Evolutionary conservation across 2,797 vertebrate species (phyloP), one percentile per base, ranked within the genome.

Genomic region (Otolemur crassicaudatus): DNA sequence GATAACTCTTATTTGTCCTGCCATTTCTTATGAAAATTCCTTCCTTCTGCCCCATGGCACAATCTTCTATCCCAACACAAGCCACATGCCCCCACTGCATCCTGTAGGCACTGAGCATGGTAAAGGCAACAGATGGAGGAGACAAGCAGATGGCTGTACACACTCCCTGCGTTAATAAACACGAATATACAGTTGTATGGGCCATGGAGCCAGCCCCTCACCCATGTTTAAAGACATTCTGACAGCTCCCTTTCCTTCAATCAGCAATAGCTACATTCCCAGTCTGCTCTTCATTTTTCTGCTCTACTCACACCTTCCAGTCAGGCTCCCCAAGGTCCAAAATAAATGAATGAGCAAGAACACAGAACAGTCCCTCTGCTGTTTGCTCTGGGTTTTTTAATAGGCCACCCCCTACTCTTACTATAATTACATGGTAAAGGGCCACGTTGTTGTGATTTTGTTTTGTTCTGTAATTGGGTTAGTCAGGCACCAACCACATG

Each of bases 391-490:
- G 6, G 70, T 20, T 94, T 95, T 96, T 43, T 94, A 96, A 92
- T 12, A 86, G 70, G 87, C 65, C 13, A 4, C 69, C 80, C 70
- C 56, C n/a, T 73, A 65, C 86, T 61, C 58, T 69, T 84, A 37
- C 80, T 90, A 40, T 89, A 92, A 96, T 60, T 93, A 77, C 34
- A 91, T 2, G 65, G 65, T 49, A 80, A 94, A 87, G 60, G 19
- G 34, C 60, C 80, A 91, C 10, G 1, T 0, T 94, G 46, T 37
- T 94, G 40, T 40, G 83, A 40, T 94, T 93, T 87, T 90, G 73
- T 87, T 97, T 96, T 95, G 81, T 97, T 91, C 88, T 94, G 7
- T 83, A 91, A 84, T 70, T 93, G 61, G 49, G 53, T 94, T 81
- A 76, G 72, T 60, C 43, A 86, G 65, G 92, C 76, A 86, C 83